A percentile compares a stretch with the other conserved stretches of the same genome.
Evolutionary conservation across 2,888 invertebrate genomes (phyloP).

Genomic region (Nebria salina): DNA sequence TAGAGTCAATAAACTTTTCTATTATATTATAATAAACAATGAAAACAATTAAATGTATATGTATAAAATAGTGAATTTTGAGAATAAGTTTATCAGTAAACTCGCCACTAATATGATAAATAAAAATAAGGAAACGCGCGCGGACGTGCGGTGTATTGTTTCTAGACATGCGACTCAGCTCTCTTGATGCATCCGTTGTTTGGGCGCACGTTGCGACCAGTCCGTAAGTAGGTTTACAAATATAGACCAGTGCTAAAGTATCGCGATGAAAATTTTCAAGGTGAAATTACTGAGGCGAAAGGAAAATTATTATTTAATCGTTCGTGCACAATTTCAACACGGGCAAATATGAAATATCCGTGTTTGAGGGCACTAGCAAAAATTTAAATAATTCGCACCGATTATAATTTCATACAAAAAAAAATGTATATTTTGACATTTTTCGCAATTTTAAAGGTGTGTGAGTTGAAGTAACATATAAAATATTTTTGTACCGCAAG

Average conservation of each 20-base stretch:
- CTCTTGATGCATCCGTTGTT: neutral
- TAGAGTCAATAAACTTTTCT: neutral
- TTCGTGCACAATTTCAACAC: neutral
- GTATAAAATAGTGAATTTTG: neutral
- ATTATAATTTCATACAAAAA: too few relatives aligned
- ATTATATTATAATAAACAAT: neutral
- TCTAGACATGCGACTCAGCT: neutral
- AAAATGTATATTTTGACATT: neutral
- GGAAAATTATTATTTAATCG: neutral
- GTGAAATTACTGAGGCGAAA: neutral
- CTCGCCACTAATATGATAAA: neutral
- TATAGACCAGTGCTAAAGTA: neutral
- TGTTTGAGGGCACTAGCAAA: neutral
- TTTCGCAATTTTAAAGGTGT: neutral
- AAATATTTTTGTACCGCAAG: slow-evolving; percentile 48
- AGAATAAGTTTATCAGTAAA: neutral
- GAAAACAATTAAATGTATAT: neutral
- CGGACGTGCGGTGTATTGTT: neutral
- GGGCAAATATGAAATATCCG: neutral
- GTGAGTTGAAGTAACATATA: slow-evolving; percentile 57
- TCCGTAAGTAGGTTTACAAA: slow-evolving; percentile 18
- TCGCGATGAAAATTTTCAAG: neutral
- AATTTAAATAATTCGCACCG: too few relatives aligned
- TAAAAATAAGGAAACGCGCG: neutral
- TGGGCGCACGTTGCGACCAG: slow-evolving; percentile 13